Percentiles rank a stretch among this genome's conserved stretches.
These are phyloP conservation scores for Acrobasis repandana DNA, from an alignment of 2,888 invertebrate genomes.

Conservation along the genomic window DNA sequence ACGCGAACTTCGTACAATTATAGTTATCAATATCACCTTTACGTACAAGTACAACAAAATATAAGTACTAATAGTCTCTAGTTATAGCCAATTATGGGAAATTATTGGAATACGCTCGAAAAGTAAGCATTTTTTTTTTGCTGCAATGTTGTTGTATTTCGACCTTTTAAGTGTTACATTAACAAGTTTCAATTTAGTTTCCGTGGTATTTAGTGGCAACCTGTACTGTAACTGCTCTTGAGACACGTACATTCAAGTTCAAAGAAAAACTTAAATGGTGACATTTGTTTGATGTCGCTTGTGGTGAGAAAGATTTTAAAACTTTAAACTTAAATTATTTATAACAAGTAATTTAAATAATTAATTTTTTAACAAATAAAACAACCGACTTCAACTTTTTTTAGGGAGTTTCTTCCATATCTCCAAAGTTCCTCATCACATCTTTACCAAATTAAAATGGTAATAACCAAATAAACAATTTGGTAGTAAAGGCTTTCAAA, in stretches of 20 bases:
- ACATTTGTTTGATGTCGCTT: too few species aligned
- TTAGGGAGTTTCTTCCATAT: too few species aligned
- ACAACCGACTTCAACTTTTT: too few species aligned
- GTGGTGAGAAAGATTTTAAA: too few species aligned
- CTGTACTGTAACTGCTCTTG: neutral
- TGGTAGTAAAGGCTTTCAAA: too few species aligned
- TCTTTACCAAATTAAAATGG: too few species aligned
- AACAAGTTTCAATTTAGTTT: neutral
- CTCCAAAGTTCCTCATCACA: too few species aligned
- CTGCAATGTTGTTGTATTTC: neutral
- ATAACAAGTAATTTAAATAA: too few species aligned
- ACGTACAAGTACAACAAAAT: neutral
- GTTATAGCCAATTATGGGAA: neutral
- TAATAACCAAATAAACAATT: too few species aligned
- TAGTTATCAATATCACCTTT: constrained; percentile 5
- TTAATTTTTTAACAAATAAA: too few species aligned
- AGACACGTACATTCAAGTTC: neutral
- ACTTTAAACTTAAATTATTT: too few species aligned
- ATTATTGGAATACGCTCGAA: constrained; percentile 8
- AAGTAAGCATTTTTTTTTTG: neutral
- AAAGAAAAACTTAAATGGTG: neutral
- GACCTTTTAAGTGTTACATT: constrained; percentile 1
- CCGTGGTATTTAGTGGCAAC: too few species aligned
- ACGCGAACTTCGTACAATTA: constrained; percentile 9
- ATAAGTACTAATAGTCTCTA: neutral